Base-by-base conservation (phyloP, 2,113 vertebrate species). In the Elephantulus edwardii region DNA sequence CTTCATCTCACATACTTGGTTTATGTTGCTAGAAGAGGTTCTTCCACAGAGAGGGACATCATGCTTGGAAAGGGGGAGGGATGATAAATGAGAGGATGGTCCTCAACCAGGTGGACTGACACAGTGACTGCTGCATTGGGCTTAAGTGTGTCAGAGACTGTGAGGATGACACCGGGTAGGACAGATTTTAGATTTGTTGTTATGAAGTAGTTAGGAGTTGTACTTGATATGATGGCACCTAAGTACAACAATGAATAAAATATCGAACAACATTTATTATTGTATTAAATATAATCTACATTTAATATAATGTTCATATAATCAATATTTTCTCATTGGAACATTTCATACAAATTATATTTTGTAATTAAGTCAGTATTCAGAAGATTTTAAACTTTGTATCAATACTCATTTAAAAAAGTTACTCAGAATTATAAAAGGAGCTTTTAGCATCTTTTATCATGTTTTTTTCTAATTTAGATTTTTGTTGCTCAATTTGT, bases 381-480 rank as follows among this genome's bases (percentile, higher is more conserved):
- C 4, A 35, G 50, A 91, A 42, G 22, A 74, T 22, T 79, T 52
- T 35, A 7, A 71, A 86, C 12, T 14, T 66, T 83, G 46, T 19
- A 38, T n/a, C 2, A n/a, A 52, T 66, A 17, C 62, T 71, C 2
- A 40, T 42, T 50, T 86, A 54, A 86, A 35, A 91, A 71, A 91
- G 33, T 52, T 28, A 80, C 1, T 60, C 66, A 86, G 66, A 64
- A 74, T 46, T 20, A 40, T 64, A 79, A 72, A 38, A 72, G 54
- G 52, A 86, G 56, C 52, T n/a, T 2, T 91, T 90, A 62, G 84
- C n/a, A 24, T 62, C 52, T 86, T 86, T 64, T 52, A 80, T 74
- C 50, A 12, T 5, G n/a, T 64, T 42, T 71, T 40, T 71, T 6
- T 16, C 16, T 46, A 22, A 60, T 46, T 52, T 71, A 89, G 68